Evolutionary conservation across 2,113 vertebrate genomes (phyloP).

Genomic region (Hemibagrus wyckioides): DNA sequence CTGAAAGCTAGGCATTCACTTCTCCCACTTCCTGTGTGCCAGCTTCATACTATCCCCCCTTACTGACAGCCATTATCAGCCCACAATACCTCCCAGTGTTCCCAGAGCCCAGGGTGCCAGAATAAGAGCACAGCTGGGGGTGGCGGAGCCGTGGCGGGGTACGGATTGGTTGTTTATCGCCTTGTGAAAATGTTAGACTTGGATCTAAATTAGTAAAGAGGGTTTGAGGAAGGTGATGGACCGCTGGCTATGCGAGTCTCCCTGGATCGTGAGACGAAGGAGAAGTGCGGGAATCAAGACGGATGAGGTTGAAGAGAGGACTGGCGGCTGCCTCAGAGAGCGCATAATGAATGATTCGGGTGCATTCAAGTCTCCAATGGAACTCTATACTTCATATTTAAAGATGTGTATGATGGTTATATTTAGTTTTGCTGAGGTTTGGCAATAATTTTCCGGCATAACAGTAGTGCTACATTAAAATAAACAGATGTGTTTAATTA

Average conservation of each 20-base stretch:
- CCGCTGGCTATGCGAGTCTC: not conserved
- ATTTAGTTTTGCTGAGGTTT: not conserved
- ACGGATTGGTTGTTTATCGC: not conserved
- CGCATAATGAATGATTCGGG: slow-evolving; percentile 32
- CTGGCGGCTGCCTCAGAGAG: not conserved
- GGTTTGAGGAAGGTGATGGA: slow-evolving; percentile 24
- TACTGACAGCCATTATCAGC: slow-evolving; percentile 48
- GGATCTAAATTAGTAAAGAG: slow-evolving; percentile 21
- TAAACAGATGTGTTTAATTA: not conserved
- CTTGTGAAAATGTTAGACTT: slow-evolving; percentile 29
- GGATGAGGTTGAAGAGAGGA: slow-evolving; percentile 42
- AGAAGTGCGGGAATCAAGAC: slow-evolving; percentile 44
- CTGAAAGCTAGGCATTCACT: slow-evolving; percentile 55
- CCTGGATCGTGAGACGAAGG: not conserved
- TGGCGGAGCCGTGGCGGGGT: not conserved
- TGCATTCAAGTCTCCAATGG: slow-evolving; percentile 8
- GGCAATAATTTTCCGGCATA: not conserved
- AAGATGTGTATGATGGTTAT: not conserved
- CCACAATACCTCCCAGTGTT: slow-evolving; percentile 53
- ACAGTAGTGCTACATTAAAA: not conserved
- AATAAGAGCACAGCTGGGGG: slow-evolving; percentile 25
- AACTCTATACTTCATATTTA: slow-evolving; percentile 4
- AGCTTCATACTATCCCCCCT: slow-evolving; percentile 29
- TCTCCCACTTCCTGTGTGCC: slow-evolving; percentile 41
- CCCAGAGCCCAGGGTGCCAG: slow-evolving; percentile 43